phyloP scores from a whole-genome alignment of 2,797 vertebrate species.

The Crenichthys baileyi region DNA sequence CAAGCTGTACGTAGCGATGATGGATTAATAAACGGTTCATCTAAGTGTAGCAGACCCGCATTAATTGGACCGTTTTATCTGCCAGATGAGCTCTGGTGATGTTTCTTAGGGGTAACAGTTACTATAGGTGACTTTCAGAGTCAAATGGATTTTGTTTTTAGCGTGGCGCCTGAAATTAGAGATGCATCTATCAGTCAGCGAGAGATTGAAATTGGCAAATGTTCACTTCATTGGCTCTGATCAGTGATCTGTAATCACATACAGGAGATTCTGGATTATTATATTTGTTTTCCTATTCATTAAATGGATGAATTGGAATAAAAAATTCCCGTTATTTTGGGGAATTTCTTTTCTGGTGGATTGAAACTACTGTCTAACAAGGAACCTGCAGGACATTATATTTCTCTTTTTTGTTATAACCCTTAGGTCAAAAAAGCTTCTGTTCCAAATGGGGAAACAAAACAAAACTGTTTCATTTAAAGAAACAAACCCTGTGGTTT shows the following conservation, averaged over 20 bases:
- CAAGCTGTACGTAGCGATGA: neutral
- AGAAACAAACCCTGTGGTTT: neutral
- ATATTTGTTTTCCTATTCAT: neutral
- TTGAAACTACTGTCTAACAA: neutral
- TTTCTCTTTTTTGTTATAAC: neutral
- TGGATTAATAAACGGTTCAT: neutral
- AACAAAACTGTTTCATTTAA: neutral
- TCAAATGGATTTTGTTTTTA: neutral
- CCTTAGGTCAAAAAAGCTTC: neutral
- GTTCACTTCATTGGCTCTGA: neutral
- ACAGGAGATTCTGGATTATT: neutral
- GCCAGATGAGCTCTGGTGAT: slow-evolving; percentile 7
- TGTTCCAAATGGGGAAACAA: neutral
- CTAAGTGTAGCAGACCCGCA: neutral
- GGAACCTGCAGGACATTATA: too few relatives aligned
- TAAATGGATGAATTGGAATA: neutral
- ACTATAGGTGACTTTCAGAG: neutral
- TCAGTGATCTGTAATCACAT: neutral
- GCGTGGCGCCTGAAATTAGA: neutral
- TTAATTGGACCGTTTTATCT: neutral
- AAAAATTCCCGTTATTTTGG: too few relatives aligned
- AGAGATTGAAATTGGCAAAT: neutral
- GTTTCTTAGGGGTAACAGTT: neutral
- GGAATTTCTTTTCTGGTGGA: neutral
- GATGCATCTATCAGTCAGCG: neutral